Conservation (phyloP, 2,113 vertebrate genomes). For the Antennarius striatus region DNA sequence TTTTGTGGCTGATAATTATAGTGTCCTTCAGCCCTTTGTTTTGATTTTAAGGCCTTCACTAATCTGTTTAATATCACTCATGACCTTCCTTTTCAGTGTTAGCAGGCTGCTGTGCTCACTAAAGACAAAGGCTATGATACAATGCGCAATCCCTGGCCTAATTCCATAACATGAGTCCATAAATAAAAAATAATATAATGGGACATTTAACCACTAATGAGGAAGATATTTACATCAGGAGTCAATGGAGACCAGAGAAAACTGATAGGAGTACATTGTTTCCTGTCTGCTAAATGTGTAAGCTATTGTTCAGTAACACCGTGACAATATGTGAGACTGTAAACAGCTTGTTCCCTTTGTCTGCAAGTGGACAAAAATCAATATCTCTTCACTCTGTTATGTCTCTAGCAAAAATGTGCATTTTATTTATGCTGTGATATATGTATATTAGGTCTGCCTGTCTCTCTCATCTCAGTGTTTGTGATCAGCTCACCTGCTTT, state of each 20-base stretch:
- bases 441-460: neutral
- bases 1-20: neutral
- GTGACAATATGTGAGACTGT: neutral
- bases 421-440: neutral
- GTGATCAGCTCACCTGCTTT: constrained; percentile 85
- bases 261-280: neutral
- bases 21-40: constrained; percentile 18
- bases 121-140: too few relatives aligned
- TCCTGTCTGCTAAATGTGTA: neutral
- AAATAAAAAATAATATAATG: too few relatives aligned
- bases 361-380: neutral
- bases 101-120: too few relatives aligned
- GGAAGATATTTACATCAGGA: too few relatives aligned
- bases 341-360: neutral
- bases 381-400: neutral
- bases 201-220: too few relatives aligned
- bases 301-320: constrained; percentile 1
- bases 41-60: neutral
- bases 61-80: too few relatives aligned
- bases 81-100: too few relatives aligned
- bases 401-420: neutral
- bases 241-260: too few relatives aligned
- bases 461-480: neutral
- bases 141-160: too few relatives aligned
- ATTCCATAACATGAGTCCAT: too few relatives aligned